Conservation (phyloP, 64 coral and sea anemone genomes). For the Platygyra sinensis region DNA sequence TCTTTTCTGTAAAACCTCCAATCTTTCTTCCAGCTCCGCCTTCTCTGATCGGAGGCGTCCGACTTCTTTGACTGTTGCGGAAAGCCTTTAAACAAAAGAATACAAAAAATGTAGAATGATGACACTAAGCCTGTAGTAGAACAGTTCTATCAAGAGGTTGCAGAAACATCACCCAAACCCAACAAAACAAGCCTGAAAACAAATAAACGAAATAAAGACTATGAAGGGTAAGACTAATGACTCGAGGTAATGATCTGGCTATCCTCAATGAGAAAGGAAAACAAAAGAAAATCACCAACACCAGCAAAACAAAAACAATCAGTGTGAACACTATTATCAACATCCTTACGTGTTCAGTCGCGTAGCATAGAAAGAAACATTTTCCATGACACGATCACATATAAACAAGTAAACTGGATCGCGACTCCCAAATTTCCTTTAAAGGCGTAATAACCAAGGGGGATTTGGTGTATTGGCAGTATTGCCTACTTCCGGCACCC, state of each 20-base stretch:
- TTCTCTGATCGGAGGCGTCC: conserved; percentile 73
- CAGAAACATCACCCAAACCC: too few relatives aligned
- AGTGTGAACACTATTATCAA: neutral
- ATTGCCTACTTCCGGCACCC: too few relatives aligned
- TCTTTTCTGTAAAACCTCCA: conserved; percentile 76
- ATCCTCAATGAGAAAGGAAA: neutral
- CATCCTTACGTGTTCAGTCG: neutral
- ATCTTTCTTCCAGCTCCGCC: conserved; percentile 77
- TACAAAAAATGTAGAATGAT: neutral
- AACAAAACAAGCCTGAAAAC: too few relatives aligned
- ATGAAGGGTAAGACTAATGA: too few relatives aligned
- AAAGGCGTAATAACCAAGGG: too few relatives aligned
- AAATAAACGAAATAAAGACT: too few relatives aligned
- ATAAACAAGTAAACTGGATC: neutral
- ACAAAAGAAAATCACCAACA: too few relatives aligned
- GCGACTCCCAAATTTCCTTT: too few relatives aligned
- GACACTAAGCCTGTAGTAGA: neutral
- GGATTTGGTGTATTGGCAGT: too few relatives aligned
- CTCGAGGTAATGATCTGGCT: too few relatives aligned
- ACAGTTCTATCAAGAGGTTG: too few relatives aligned
- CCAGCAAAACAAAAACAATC: neutral
- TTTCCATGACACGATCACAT: neutral
- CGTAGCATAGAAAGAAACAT: neutral
- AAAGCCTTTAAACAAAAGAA: conserved; percentile 51
- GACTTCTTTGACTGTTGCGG: conserved; percentile 71